Evolutionary conservation across 1,140 invertebrate species (phyloP).

Genomic region (Eciton burchellii): DNA sequence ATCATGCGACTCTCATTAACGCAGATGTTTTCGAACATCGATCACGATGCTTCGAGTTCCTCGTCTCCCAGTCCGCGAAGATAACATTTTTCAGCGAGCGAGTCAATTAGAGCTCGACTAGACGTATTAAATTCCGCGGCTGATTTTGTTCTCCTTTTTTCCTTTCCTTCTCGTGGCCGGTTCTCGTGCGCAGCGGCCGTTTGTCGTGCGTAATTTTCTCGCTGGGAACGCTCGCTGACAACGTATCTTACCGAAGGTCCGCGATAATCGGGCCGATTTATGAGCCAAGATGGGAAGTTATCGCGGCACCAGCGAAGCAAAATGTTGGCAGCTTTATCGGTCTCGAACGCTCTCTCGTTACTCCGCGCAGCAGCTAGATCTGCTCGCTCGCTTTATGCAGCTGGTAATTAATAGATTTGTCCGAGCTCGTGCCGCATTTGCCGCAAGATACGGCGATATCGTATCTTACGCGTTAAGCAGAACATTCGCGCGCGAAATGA

Average conservation of each 20-base stretch:
- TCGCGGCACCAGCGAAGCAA: slow-evolving; percentile 30
- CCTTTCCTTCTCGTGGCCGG: background rate
- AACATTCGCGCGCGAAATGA: slow-evolving; percentile 21
- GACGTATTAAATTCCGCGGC: slow-evolving; percentile 28
- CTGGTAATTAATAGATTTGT: slow-evolving; percentile 36
- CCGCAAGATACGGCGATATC: background rate
- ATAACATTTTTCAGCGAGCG: background rate
- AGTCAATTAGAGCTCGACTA: background rate
- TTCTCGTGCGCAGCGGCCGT: slow-evolving; percentile 26
- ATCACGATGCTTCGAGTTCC: background rate
- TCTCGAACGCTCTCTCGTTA: slow-evolving; percentile 24
- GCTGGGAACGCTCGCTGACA: slow-evolving; percentile 32
- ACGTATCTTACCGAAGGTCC: slow-evolving; percentile 20
- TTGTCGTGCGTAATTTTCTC: slow-evolving; percentile 26
- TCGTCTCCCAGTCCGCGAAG: background rate
- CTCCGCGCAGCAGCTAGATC: background rate
- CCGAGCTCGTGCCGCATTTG: slow-evolving; percentile 3
- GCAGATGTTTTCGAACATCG: background rate
- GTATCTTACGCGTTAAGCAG: slow-evolving; percentile 1
- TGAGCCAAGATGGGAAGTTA: slow-evolving; percentile 50
- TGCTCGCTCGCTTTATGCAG: background rate
- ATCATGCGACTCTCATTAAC: background rate
- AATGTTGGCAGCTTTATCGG: slow-evolving; percentile 49
- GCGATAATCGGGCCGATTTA: slow-evolving; percentile 55
- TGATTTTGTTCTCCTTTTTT: background rate